Base-by-base conservation (phyloP, 2,888 invertebrate species). In the Apomyelois bistriatella region DNA sequence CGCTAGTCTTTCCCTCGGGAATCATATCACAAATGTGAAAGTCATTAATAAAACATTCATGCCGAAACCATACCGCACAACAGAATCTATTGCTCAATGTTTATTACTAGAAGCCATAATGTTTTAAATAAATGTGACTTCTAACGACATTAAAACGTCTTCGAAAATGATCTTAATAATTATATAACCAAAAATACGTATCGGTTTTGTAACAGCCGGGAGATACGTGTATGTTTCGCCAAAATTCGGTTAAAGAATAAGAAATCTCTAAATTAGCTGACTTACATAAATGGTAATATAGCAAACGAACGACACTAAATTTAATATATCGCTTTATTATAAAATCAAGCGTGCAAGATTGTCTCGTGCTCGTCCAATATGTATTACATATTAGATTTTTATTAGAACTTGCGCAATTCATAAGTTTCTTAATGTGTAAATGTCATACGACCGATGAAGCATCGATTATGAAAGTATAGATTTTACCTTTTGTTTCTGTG, bases 381-480 rank as follows among this genome's bases (percentile, higher is more conserved):
- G 16, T 40, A 50, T 50, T 30, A 41, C 16, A 40, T 51, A 42
- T 43, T 46, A 17, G 35, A 36, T 43, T 43, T 15, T 8, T 12
- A 37, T 6, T 13, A 9, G 16, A 32, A 9, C 36, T 52, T 52
- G 17, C 52, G 43, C 43, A 52, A 52, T 51, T 52, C 32, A 4
- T 32, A 22, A 16, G 52, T 52, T 52, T 36, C 32, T 15, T 37
- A 52, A 43, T 42, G 15, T 36, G 28, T 52, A 43, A 51, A 52
- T 42, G 37, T 43, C 52, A 30, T 10, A 41, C 40, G 49, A 41
- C 32, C 9, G 15, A 41, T 15, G 13, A 38, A 28, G 30, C 32
- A 28, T 7, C 12, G 10, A 22, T n/a, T 17, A 53, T 30, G 46
- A 52, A 60, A 60, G 58, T 58, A 43, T 3, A 22, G 22, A 22